Percentiles rank a stretch among this genome's conserved stretches.
Evolutionary conservation across 2,113 vertebrate genomes (phyloP).

Genomic region (Mugil cephalus): DNA sequence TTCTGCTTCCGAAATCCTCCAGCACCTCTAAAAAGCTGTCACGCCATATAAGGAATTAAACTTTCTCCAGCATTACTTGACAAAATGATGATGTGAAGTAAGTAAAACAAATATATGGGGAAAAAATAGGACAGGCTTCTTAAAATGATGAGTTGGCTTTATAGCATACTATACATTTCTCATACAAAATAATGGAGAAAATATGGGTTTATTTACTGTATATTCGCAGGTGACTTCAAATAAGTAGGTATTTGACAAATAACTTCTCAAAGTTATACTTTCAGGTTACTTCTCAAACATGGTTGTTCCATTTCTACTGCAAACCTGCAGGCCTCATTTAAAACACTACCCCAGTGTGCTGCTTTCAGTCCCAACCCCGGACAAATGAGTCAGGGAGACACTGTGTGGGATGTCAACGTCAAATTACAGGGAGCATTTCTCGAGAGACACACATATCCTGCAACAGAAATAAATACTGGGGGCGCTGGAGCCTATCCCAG

Average conservation of each 20-base stretch:
- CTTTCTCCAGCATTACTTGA: background rate
- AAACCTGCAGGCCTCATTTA: slow-evolving; percentile 18
- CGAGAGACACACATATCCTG: background rate
- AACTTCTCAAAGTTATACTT: too few species aligned
- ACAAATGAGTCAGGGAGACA: slow-evolving; percentile 2
- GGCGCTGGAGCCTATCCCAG: too few species aligned
- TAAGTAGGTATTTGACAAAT: too few species aligned
- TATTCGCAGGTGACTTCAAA: background rate
- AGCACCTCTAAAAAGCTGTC: slow-evolving; percentile 29
- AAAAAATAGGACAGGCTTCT: background rate
- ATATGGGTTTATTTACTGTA: background rate
- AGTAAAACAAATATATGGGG: too few species aligned
- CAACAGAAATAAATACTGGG: slow-evolving; percentile 22
- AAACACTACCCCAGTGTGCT: slow-evolving; percentile 20
- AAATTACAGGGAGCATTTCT: slow-evolving; percentile 5
- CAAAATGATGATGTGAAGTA: background rate
- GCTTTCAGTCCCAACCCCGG: slow-evolving; percentile 30
- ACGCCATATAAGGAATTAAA: slow-evolving; percentile 11
- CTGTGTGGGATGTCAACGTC: background rate
- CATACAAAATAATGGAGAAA: background rate
- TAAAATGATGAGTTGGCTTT: background rate
- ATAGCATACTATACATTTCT: too few species aligned
- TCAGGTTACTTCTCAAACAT: background rate
- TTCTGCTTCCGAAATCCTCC: slow-evolving; percentile 12
- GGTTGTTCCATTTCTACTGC: background rate